phyloP scores from a whole-genome alignment of 2,113 vertebrate species.

The Macrotus californicus region DNA sequence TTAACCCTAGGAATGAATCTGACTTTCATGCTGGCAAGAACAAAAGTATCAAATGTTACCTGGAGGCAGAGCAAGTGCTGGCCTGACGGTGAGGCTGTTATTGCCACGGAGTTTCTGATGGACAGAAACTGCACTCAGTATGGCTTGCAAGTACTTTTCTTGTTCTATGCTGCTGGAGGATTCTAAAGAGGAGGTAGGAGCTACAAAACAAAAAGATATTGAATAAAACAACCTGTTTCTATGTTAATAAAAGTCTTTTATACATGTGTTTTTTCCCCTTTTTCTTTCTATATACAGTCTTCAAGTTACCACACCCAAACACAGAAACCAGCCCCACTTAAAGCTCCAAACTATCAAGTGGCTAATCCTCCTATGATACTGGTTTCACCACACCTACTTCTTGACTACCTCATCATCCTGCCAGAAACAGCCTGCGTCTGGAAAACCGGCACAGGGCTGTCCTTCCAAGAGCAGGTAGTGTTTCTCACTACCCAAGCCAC shows the following conservation, averaged over 20 bases:
- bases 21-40: constrained; percentile 5
- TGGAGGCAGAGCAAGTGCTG: constrained; percentile 92
- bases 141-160: constrained; percentile 96
- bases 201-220: constrained; percentile 71
- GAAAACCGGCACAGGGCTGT: not conserved
- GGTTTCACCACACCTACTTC: constrained; percentile 31
- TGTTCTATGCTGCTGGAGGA: constrained; percentile 97
- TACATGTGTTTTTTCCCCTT: not conserved
- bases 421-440: not conserved
- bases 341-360: not conserved
- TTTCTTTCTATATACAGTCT: not conserved
- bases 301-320: constrained; percentile 25
- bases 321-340: constrained; percentile 21
- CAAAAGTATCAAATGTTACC: constrained; percentile 78
- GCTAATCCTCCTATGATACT: constrained; percentile 17
- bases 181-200: constrained; percentile 88
- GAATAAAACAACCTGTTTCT: constrained; percentile 29
- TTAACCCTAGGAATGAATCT: constrained; percentile 18
- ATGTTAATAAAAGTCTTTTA: not conserved
- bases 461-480: not conserved
- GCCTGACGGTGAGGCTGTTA: constrained; percentile 88
- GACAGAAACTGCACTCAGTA: constrained; percentile 91
- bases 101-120: constrained; percentile 90
- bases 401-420: not conserved
- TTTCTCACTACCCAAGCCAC: not conserved